Evolutionary conservation across 92 coral and sea anemone species (phyloP).

Genomic region (Umimayanthus chanpuru): DNA sequence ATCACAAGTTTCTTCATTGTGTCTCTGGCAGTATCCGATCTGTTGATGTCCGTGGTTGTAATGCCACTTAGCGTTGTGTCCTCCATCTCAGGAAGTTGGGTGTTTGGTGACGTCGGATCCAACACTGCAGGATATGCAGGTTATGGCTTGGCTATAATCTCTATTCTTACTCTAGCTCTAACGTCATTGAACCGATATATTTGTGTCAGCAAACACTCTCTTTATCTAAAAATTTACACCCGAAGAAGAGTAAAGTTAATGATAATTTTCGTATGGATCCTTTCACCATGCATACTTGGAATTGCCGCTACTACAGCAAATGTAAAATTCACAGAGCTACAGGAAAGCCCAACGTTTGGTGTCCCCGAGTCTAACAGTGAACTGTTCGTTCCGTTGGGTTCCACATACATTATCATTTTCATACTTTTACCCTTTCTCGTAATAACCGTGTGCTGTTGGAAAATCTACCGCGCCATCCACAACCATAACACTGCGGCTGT

Average conservation of each 20-base stretch:
- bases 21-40: too few relatives aligned
- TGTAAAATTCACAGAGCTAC: neutral
- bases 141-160: too few relatives aligned
- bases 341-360: neutral
- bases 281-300: neutral
- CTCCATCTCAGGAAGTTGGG: too few relatives aligned
- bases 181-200: too few relatives aligned
- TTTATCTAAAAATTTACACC: neutral
- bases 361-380: neutral
- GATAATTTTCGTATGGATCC: neutral
- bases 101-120: too few relatives aligned
- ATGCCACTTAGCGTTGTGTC: too few relatives aligned
- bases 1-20: too few relatives aligned
- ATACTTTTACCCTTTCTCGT: neutral
- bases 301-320: neutral
- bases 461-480: neutral
- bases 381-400: neutral
- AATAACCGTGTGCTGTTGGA: neutral
- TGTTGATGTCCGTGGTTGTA: too few relatives aligned
- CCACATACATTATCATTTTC: neutral
- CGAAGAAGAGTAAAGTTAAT: conserved; percentile 1
- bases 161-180: too few relatives aligned
- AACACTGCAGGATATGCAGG: too few relatives aligned
- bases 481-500: neutral
- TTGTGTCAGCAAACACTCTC: too few relatives aligned